Evolutionary conservation across 2,888 invertebrate species (phyloP), one percentile per base, ranked within the genome.

Genomic region (Cybosia mesomella): DNA sequence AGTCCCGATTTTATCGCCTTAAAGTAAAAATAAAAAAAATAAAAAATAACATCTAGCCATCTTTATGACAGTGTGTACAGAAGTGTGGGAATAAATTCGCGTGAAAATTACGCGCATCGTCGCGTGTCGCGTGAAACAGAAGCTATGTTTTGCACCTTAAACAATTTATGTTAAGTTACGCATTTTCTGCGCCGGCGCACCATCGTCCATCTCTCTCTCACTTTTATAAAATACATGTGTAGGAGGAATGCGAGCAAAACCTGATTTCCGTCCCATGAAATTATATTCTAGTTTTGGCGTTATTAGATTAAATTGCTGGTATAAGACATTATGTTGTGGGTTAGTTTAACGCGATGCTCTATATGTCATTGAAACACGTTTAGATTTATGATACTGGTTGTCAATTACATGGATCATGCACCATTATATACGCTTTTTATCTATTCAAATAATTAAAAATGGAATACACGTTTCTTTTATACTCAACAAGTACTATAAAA

Each of bases 291-390:
- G 73, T 73, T 78, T 79, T 70, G 73, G 70, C 71, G 73, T 80
- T 80, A 80, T 80, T 77, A 80, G 81, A 80, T 80, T 80, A 79
- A 72, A 79, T 75, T 79, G 76, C 73, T 76, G 68, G 75, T 70
- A 67, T 34, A 39, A 10, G 65, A 70, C 70, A 75, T 64, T 70
- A 68, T 68, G 67, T 71, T 74, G 68, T 64, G 57, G 60, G 70
- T 68, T 76, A 70, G 76, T 74, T 76, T 73, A 73, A 73, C 67
- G 53, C 67, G 54, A 55, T 66, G 71, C 58, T 65, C n/a, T 65
- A 59, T 67, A 32, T 34, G 59, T 34, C 59, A 60, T 34, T 64
- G 32, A 39, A 43, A 60, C 68, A 32, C 32, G 64, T 54, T 64
- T 58, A 3, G 57, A 53, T 62, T 67, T 67, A 58, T 63, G 21